Percentiles rank a stretch among this genome's conserved stretches.
Evolutionary conservation across 2,888 invertebrate genomes (phyloP).

Genomic region (Mimas tiliae): DNA sequence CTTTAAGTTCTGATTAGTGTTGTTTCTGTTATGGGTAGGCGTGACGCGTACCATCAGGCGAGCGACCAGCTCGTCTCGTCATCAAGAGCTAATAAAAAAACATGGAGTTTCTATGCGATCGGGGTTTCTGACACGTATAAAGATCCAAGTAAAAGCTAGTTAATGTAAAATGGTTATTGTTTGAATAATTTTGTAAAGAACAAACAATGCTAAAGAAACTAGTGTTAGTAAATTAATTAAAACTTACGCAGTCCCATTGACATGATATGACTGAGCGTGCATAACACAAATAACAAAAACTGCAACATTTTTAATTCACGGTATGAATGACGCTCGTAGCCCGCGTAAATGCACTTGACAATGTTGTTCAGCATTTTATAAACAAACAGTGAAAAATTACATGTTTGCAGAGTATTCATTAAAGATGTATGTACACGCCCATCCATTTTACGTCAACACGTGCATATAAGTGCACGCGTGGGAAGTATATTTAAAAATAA

Average conservation of each 20-base stretch:
- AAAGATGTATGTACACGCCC: conserved; percentile 46
- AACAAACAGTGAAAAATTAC: conserved; percentile 58
- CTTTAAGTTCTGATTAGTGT: too few species aligned
- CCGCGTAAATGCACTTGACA: conserved; percentile 41
- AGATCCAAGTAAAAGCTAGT: not conserved
- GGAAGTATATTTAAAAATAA: not conserved
- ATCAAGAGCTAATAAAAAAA: too few species aligned
- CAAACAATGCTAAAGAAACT: conserved; percentile 36
- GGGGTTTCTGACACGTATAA: too few species aligned
- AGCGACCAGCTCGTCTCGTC: too few species aligned
- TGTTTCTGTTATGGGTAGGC: too few species aligned
- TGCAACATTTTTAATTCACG: conserved; percentile 46
- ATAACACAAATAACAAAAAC: conserved; percentile 41
- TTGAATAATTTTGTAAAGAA: not conserved
- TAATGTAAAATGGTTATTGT: too few species aligned
- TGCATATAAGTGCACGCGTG: conserved; percentile 37
- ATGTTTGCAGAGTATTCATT: conserved; percentile 57
- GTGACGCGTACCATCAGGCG: too few species aligned
- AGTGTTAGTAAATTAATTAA: conserved; percentile 15
- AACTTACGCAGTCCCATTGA: conserved; percentile 61
- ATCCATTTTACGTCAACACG: conserved; percentile 46
- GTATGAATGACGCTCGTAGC: conserved; percentile 41
- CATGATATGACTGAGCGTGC: conserved; percentile 42
- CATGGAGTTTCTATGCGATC: too few species aligned
- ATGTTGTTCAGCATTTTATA: conserved; percentile 54